Base-by-base conservation (phyloP, 2,113 vertebrate genomes). In the Chiloscyllium plagiosum region DNA sequence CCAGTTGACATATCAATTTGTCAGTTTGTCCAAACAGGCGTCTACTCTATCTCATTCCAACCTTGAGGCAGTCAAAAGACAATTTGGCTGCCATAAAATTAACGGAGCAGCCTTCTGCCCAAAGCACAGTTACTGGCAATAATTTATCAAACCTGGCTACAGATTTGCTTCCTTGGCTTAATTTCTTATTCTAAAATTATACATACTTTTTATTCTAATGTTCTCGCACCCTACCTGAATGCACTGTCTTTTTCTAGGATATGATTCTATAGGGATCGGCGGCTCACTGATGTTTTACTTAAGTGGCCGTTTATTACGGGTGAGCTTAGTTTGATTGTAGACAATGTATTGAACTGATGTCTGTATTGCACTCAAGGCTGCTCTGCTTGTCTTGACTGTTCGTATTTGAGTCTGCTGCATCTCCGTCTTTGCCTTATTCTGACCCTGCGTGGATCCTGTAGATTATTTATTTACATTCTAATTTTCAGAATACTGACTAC, bases 151-250 rank as follows among this genome's bases (percentile, higher is more conserved):
- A 10, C 52, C 17, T 90, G 52, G 87, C 50, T 90, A 93, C 89
- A 93, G 33, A 20, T 65, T 66, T 66, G 29, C 17, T 19, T 66
- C 7, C 33, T 20, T 66, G 33, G 65, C 61, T 93, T 33, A 93
- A 19, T 93, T 66, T 93, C 89, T 93, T 93, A 68, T 93, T 93
- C 66, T 66, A 37, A 92, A 92, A 92, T 56, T 92, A 37, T 37
- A 10, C n/a, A 15, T 37, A 15, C 19, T 92, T 90, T 92, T 65
- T 65, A 33, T 92, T 92, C 52, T 4, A 92, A 65, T 92, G 20
- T 65, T 61, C 29, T 65, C 4, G 17, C 56, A n/a, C 86, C 50
- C 13, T 65, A 66, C 65, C 61, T 93, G 89, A 92, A 93, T 33
- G 89, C 33, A 93, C 19, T 37, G 89, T 37, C 33, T 33, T 56